Evolutionary conservation across 2,113 vertebrate species (phyloP).

Genomic region (Heptranchias perlo): DNA sequence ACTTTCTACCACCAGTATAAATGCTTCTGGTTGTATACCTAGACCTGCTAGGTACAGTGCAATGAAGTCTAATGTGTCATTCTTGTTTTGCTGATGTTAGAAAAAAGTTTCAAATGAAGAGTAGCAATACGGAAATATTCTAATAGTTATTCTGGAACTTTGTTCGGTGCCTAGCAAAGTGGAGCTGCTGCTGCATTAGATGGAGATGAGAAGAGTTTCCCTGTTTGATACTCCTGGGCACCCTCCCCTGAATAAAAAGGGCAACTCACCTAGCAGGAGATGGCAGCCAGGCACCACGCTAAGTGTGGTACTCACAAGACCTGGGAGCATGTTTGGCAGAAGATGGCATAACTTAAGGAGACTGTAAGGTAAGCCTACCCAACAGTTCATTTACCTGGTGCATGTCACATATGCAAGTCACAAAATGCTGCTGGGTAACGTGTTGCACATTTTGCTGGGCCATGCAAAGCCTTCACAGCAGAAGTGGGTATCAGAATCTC

Average conservation of each 20-base stretch:
- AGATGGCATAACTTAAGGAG: too few species aligned
- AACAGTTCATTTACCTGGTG: too few species aligned
- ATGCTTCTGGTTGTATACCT: background rate
- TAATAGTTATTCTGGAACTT: background rate
- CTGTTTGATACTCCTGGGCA: background rate
- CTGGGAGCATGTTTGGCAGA: too few species aligned
- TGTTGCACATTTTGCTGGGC: too few species aligned
- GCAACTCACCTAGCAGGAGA: background rate
- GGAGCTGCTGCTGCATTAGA: background rate
- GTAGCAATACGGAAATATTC: background rate
- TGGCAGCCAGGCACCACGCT: background rate
- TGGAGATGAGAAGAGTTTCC: background rate
- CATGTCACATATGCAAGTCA: too few species aligned
- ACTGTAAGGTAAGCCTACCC: too few species aligned
- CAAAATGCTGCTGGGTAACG: too few species aligned
- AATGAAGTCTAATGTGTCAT: background rate
- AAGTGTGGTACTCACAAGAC: background rate
- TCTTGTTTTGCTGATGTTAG: background rate
- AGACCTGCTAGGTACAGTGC: background rate
- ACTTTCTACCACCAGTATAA: background rate
- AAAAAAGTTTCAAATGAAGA: background rate
- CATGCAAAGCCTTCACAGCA: too few species aligned
- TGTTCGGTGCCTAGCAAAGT: background rate
- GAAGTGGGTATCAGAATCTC: too few species aligned
- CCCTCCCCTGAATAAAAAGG: background rate